Evolutionary conservation across 2,113 vertebrate genomes (phyloP), one percentile per base, ranked within the genome.

Genomic region (Melozone crissalis): DNA sequence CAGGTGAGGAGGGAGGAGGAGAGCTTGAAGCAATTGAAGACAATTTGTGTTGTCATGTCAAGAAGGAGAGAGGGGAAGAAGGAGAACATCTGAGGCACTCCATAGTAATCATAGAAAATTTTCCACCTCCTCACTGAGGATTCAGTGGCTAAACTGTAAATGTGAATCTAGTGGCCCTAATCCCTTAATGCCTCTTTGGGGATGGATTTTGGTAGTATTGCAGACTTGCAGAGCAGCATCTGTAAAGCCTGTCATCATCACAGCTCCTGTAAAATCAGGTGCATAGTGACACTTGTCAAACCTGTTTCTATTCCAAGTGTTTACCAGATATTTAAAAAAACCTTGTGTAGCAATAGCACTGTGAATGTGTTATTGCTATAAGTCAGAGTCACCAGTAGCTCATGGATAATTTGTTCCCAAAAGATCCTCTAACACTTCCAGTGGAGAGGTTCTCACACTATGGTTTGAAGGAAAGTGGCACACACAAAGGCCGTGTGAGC

Each of bases 401-500:
- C 15, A 11, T 2, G 2, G 44, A 58, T 81, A 71, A 31, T 10
- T 9, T 78, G 2, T 55, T 46, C n/a, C 47, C 30, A 28, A 15
- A 81, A 49, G 52, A 24, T 86, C 12, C 21, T 49, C 8, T 26
- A 30, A 10, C 5, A 1, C 20, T 49, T 85, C 8, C 24, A 4
- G 31, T 61, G 24, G 27, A 41, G n/a, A 59, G 30, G 33, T 57
- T 93, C 65, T 84, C 13, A 31, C 26, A 7, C 52, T 37, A 0
- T 55, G 44, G 11, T 31, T 37, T 81, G 57, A 55, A 88, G 47
- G 39, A 63, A 67, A 31, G 18, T 16, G 28, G 21, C 63, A 18
- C 16, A 7, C 15, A 8, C 5, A 46, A 39, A 84, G 68, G 19
- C 30, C 0, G 0, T 0, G 1, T 9, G 71, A 27, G 22, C 55